A percentile compares a stretch with the other conserved stretches of the same genome.
Conservation (phyloP, 2,888 invertebrate genomes). For the Leptogaster cylindrica region DNA sequence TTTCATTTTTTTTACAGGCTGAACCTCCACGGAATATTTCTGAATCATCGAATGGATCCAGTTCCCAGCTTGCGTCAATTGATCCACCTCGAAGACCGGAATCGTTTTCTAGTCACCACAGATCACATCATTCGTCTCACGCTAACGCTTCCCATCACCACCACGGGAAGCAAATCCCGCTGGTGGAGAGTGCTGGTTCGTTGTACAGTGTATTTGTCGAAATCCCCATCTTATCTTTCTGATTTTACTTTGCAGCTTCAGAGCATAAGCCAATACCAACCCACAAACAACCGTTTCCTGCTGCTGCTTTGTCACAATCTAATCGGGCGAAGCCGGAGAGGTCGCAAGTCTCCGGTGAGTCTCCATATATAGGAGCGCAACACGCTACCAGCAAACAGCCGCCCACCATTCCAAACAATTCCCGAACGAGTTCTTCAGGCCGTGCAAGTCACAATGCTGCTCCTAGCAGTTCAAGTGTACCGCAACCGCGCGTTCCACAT, state of each 20-base stretch:
- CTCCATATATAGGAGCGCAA: constrained; percentile 48
- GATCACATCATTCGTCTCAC: constrained; percentile 53
- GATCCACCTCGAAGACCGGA: constrained; percentile 53
- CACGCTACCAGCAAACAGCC: constrained; percentile 48
- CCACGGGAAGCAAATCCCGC: constrained; percentile 56
- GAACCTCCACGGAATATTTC: constrained; percentile 46
- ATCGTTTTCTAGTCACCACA: constrained; percentile 56
- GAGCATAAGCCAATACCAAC: constrained; percentile 55
- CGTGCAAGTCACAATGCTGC: constrained; percentile 49
- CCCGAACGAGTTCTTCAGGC: constrained; percentile 48
- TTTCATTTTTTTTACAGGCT: constrained; percentile 35
- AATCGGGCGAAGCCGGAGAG: constrained; percentile 53
- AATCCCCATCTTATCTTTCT: background rate
- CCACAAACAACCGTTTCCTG: constrained; percentile 49
- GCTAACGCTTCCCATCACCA: constrained; percentile 51
- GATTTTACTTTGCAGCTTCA: constrained; percentile 16
- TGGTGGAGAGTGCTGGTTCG: constrained; percentile 54
- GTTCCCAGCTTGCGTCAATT: constrained; percentile 44
- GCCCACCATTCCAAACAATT: constrained; percentile 44
- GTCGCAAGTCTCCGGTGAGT: constrained; percentile 47
- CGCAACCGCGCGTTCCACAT: constrained; percentile 47
- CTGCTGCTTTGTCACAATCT: constrained; percentile 27
- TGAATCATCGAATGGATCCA: constrained; percentile 43
- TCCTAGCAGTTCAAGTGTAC: constrained; percentile 40
- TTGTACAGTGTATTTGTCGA: constrained; percentile 17